phyloP scores from a whole-genome alignment of 2,888 invertebrate species.

The Andrena bicolor region DNA sequence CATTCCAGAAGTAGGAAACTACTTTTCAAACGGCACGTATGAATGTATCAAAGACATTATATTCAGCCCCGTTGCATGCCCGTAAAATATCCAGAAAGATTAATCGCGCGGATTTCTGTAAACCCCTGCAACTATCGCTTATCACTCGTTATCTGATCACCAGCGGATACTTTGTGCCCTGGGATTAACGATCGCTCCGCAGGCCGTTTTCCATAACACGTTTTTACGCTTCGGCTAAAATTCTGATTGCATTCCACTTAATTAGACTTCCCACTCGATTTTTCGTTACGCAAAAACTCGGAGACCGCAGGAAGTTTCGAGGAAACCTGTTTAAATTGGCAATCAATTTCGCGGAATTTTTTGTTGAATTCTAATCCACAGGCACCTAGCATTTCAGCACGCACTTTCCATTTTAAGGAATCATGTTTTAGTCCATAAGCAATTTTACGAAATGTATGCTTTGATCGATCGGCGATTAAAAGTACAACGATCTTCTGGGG shows the following conservation, averaged over 20 bases:
- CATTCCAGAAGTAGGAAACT: conserved; percentile 31
- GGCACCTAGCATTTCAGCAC: neutral
- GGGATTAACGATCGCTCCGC: conserved; percentile 29
- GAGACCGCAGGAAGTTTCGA: neutral
- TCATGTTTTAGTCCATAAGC: neutral
- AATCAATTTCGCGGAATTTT: conserved; percentile 24
- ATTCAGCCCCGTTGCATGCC: conserved; percentile 2
- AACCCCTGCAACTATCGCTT: conserved; percentile 10
- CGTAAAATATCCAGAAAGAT: conserved; percentile 35
- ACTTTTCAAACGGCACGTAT: conserved; percentile 5
- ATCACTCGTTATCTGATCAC: conserved; percentile 20
- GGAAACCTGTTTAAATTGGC: conserved; percentile 22
- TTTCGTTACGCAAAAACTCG: conserved; percentile 31
- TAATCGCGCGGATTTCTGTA: conserved; percentile 32
- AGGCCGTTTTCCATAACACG: conserved; percentile 12
- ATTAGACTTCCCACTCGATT: conserved; percentile 36
- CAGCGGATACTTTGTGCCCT: conserved; percentile 7
- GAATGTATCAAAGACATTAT: conserved; percentile 35
- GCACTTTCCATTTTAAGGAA: conserved; percentile 1
- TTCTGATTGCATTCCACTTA: conserved; percentile 29
- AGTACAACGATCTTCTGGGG: neutral
- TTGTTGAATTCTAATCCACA: conserved; percentile 1
- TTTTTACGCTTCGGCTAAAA: conserved; percentile 8
- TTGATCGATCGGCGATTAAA: neutral
- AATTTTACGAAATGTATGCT: neutral